Conservation (phyloP, 2,113 vertebrate species). For the Lamprologus callipterus region DNA sequence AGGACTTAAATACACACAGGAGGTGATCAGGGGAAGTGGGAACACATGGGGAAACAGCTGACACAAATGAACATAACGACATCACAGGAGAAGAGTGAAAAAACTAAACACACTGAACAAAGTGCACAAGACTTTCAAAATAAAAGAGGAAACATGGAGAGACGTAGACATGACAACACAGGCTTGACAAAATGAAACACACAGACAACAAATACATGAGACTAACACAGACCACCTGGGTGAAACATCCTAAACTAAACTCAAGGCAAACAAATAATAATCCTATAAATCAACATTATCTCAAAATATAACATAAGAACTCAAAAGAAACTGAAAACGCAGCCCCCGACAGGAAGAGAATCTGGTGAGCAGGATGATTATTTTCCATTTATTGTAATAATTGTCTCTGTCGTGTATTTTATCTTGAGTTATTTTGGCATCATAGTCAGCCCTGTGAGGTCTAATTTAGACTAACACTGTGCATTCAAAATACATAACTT, state of each 20-base stretch:
- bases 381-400: not conserved
- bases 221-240: not conserved
- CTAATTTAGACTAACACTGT: not conserved
- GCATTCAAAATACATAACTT: not conserved
- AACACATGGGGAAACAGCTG: not conserved
- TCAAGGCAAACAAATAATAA: not conserved
- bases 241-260: not conserved
- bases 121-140: not conserved
- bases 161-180: not conserved
- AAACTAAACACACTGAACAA: not conserved
- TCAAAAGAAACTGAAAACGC: not conserved
- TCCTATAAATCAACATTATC: not conserved
- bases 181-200: not conserved
- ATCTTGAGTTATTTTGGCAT: not conserved
- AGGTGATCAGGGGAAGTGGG: not conserved
- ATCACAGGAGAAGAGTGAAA: not conserved
- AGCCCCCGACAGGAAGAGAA: not conserved
- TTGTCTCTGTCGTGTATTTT: not conserved
- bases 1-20: not conserved
- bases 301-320: not conserved
- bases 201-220: not conserved
- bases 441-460: not conserved
- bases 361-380: not conserved
- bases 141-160: not conserved
- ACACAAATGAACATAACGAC: not conserved